Evolutionary conservation across 92 coral and sea anemone genomes (phyloP).

Genomic region (Zoanthus solanderi): DNA sequence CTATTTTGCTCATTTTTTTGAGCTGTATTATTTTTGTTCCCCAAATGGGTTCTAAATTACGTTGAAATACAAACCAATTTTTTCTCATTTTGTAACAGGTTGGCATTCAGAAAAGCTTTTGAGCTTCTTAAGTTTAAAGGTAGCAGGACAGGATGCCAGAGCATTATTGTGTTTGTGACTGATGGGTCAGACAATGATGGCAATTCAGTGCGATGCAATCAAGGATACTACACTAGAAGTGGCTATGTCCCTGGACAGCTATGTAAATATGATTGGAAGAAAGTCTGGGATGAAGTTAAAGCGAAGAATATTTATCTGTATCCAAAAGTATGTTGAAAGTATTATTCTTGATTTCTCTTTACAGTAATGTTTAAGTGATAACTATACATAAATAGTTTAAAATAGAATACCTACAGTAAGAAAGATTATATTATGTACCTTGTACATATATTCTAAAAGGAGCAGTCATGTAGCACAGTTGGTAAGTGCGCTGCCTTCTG

Average conservation of each 20-base stretch:
- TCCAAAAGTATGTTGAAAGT: slow-evolving; percentile 68
- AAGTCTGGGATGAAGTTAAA: slow-evolving; percentile 92
- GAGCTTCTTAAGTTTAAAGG: slow-evolving; percentile 75
- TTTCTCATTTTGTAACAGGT: slow-evolving; percentile 46
- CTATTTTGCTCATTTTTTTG: too few species aligned
- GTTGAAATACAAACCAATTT: too few species aligned
- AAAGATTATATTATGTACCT: too few species aligned
- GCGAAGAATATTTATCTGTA: slow-evolving; percentile 78
- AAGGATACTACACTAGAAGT: slow-evolving; percentile 95
- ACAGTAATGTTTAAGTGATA: not conserved
- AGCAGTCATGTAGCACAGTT: too few species aligned
- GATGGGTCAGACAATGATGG: slow-evolving; percentile 97
- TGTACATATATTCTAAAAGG: too few species aligned
- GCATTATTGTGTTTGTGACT: slow-evolving; percentile 93
- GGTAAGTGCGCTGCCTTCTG: too few species aligned
- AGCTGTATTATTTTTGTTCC: too few species aligned
- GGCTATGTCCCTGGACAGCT: slow-evolving; percentile 97
- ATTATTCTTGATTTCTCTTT: not conserved
- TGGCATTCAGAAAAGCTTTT: slow-evolving; percentile 89
- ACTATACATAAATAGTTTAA: too few species aligned
- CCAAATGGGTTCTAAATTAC: too few species aligned
- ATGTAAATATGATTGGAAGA: slow-evolving; percentile 93
- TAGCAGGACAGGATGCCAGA: slow-evolving; percentile 95
- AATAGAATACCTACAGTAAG: too few species aligned
- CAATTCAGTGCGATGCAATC: slow-evolving; percentile 93